Percentiles rank a stretch among this genome's conserved stretches.
phyloP scores from a whole-genome alignment of 2,888 invertebrate species.

The Blomia tropicalis region DNA sequence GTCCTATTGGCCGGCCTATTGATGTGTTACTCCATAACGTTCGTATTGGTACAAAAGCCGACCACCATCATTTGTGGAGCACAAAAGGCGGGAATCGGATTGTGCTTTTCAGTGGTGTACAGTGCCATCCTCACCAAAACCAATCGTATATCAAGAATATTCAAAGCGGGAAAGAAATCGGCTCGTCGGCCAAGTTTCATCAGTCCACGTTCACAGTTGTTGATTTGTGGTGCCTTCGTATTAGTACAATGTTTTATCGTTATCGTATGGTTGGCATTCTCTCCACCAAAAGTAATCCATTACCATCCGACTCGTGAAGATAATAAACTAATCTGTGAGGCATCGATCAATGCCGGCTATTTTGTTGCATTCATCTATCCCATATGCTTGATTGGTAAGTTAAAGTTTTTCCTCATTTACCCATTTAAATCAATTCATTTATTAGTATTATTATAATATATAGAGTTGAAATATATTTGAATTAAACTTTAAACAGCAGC shows the following conservation, averaged over 20 bases:
- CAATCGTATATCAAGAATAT: conserved; percentile 32
- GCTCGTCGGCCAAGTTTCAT: conserved; percentile 38
- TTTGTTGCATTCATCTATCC: conserved; percentile 58
- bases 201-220: conserved; percentile 38
- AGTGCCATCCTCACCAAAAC: conserved; percentile 39
- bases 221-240: conserved; percentile 37
- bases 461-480: no score
- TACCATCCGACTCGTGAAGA: conserved; percentile 80
- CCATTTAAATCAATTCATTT: no score
- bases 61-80: conserved; percentile 35
- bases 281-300: conserved; percentile 71
- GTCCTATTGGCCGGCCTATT: conserved; percentile 38
- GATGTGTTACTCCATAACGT: conserved; percentile 37
- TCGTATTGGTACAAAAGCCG: conserved; percentile 36
- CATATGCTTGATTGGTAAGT: conserved; percentile 55
- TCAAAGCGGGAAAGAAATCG: conserved; percentile 36
- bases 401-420: not conserved
- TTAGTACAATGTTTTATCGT: conserved; percentile 49
- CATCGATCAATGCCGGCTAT: conserved; percentile 67
- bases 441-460: no score
- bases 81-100: conserved; percentile 37
- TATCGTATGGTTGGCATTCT: conserved; percentile 76
- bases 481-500: no score
- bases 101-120: conserved; percentile 38
- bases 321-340: conserved; percentile 73